Evolutionary conservation across 1,140 invertebrate genomes (phyloP), one percentile per base, ranked within the genome.

Genomic region (Bombyx mandarina): DNA sequence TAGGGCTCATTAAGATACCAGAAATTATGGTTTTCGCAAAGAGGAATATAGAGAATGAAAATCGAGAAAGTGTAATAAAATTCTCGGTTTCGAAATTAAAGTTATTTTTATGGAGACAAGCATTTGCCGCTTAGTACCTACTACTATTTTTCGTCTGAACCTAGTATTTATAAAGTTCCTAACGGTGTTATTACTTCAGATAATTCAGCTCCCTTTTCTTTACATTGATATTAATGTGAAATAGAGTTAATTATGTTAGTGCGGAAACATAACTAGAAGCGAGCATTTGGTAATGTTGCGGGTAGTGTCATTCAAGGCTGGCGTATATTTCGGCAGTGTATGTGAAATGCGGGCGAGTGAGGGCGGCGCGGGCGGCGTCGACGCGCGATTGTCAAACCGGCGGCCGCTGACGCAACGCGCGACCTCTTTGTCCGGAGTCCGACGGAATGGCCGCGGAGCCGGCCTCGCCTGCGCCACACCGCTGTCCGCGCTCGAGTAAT

Each of bases 401-500:
- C 45, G 55, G 60, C 55, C 52, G 61, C 54, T 57, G 60, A 58
- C 62, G 60, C 66, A 83, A 83, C 80, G 68, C 67, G 66, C 82
- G 82, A 83, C 82, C 82, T 82, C 82, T 83, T 81, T 81, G 78
- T 77, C 77, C 81, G 79, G n/a, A 73, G 74, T 70, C 66, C 62
- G 68, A 65, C 75, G 78, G 81, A 77, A 79, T 79, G 81, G 72
- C 77, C 79, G 76, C 73, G 70, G 60, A 67, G 68, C 67, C 71
- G 69, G 69, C 75, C 78, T 77, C 77, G 72, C 72, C 60, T 55
- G 63, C 66, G 58, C 66, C 71, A 62, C 75, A 52, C 65, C 72
- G 50, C 67, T 65, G 67, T 71, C 75, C 69, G 71, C 71, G 73
- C 77, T 75, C 80, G 70, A 75, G 65, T 83, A 80, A 86, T 86